Evolutionary conservation across 2,888 invertebrate species (phyloP), one percentile per base, ranked within the genome.

Genomic region (Eurytoma californica): DNA sequence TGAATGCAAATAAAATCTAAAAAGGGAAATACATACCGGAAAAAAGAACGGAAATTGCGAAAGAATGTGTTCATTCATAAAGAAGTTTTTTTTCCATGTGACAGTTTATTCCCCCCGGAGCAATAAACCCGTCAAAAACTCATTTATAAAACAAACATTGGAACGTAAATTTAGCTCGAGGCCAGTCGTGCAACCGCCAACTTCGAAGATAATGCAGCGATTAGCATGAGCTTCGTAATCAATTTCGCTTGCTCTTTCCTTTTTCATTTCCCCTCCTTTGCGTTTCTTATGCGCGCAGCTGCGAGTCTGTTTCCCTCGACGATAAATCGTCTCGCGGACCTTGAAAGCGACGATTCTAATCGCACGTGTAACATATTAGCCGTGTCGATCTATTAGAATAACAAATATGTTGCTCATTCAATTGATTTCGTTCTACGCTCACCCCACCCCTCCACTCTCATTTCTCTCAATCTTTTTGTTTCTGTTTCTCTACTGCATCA

Each of bases 131-230:
- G 74, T 30, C 47, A 58, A 53, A 55, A 58, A 58, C 79, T 76
- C 79, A 80, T 80, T 80, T 70, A 20, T 67, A 30, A 80, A 80
- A 76, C 75, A 80, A 80, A 80, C 75, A 80, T 67, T 63, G 57
- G 51, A 12, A 47, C 16, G 30, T 20, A 20, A 39, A 75, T 75
- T 75, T 68, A 53, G 58, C 66, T 72, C 51, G 72, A 77, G 72
- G 72, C 57, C 72, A 65, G 30, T 70, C 76, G n/a, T 65, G 68
- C 5, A 69, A 57, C 55, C 7, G 61, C 61, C 18, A 39, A 28
- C 76, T 72, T 51, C 0, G 57, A 13, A 65, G 55, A 76, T 69
- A 69, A 69, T 70, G 47, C 49, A 16, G n/a, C 51, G 74, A 79
- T 79, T 79, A 79, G 74, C 79, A 79, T 58, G 58, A 74, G 69